Evolutionary conservation across 2,888 invertebrate genomes (phyloP).

Genomic region (Salticus scenicus): DNA sequence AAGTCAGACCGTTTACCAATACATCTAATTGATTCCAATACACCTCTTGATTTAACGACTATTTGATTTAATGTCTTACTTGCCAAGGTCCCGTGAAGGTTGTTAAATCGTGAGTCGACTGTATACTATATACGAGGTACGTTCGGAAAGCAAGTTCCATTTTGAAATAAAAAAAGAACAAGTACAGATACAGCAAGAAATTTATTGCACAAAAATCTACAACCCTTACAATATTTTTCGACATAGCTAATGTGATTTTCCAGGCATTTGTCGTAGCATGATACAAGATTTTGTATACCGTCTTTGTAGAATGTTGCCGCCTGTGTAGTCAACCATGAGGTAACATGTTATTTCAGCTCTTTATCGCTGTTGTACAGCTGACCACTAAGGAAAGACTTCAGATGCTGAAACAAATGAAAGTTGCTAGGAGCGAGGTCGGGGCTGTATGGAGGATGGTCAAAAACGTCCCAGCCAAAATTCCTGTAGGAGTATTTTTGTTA

Average conservation of each 20-base stretch:
- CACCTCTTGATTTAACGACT: too few relatives aligned
- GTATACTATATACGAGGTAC: not conserved
- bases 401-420: not conserved
- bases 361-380: not conserved
- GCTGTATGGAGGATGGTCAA: constrained; percentile 21
- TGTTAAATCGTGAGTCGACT: too few relatives aligned
- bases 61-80: too few relatives aligned
- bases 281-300: not conserved
- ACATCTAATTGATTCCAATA: too few relatives aligned
- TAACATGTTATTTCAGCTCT: not conserved
- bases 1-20: too few relatives aligned
- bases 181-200: not conserved
- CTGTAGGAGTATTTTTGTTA: not conserved
- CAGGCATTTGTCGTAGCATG: not conserved
- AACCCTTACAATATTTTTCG: not conserved
- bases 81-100: too few relatives aligned
- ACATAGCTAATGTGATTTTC: not conserved
- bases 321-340: not conserved
- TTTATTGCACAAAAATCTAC: not conserved
- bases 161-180: not conserved
- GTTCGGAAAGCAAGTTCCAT: not conserved
- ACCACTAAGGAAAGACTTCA: constrained; percentile 9
- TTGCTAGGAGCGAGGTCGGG: constrained; percentile 14
- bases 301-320: not conserved
- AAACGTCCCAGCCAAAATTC: not conserved